A percentile compares a stretch with the other conserved stretches of the same genome.
These are phyloP conservation scores for Chalcis sispes DNA, from an alignment of 2,888 invertebrate species.

Conservation along the genomic window DNA sequence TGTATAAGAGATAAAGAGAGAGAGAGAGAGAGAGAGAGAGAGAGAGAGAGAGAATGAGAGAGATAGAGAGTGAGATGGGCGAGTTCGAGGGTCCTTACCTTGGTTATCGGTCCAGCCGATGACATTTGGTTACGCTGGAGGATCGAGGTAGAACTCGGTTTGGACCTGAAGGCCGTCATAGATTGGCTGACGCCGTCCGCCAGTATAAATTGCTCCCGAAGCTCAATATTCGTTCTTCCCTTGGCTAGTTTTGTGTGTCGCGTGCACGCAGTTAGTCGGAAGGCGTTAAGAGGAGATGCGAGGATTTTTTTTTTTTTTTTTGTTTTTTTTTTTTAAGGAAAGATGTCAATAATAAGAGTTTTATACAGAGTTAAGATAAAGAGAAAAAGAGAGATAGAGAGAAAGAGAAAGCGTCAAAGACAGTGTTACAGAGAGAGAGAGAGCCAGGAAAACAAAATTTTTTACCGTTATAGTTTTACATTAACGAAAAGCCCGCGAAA, in stretches of 20 bases:
- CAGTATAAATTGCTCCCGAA: conserved; percentile 99
- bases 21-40: neutral
- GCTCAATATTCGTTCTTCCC: conserved; percentile 99
- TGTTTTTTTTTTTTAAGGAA: too few relatives aligned
- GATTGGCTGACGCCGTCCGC: conserved; percentile 99
- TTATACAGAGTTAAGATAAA: conserved; percentile 58
- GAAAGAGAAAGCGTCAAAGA: conserved; percentile 10
- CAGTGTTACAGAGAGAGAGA: neutral
- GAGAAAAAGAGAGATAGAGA: conserved; percentile 56
- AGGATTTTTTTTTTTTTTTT: conserved; percentile 59
- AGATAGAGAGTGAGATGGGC: neutral
- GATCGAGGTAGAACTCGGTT: conserved; percentile 90
- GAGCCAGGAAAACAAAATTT: neutral
- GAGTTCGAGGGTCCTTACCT: conserved; percentile 80
- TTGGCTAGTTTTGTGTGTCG: conserved; percentile 87
- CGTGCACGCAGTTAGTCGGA: conserved; percentile 75
- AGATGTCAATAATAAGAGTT: conserved; percentile 61
- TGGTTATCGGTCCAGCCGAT: conserved; percentile 94
- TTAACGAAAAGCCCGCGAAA: neutral
- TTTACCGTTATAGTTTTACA: neutral
- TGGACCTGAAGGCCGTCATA: conserved; percentile 98
- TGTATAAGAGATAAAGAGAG: neutral
- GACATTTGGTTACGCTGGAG: conserved; percentile 80
- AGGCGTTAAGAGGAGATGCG: conserved; percentile 65
- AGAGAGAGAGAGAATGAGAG: neutral